Conservation (phyloP, 2,888 invertebrate genomes). For the Drosophila anomelani region DNA sequence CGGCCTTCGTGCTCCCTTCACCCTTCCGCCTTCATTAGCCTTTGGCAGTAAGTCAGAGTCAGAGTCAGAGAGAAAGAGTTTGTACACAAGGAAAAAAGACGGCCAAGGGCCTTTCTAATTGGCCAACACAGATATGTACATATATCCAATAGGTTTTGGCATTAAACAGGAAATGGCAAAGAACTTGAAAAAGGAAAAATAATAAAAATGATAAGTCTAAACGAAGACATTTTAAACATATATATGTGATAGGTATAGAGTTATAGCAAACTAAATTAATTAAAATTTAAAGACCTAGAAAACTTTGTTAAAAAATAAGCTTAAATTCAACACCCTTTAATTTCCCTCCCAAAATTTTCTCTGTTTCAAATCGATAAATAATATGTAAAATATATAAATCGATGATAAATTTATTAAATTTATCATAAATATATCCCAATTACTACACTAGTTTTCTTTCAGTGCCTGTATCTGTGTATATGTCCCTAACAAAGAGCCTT, state of each 20-base stretch:
- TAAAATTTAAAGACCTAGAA: too few species aligned
- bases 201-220: too few species aligned
- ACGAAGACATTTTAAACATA: too few species aligned
- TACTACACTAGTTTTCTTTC: not conserved
- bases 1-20: not conserved
- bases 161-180: not conserved
- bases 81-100: not conserved
- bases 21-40: constrained; percentile 71
- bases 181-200: too few species aligned
- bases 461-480: constrained; percentile 38
- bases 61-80: constrained; percentile 3
- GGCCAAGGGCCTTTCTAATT: not conserved
- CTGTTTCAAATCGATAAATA: too few species aligned
- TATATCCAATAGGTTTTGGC: not conserved
- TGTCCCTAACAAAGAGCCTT: constrained; percentile 61
- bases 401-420: too few species aligned
- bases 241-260: too few species aligned
- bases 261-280: not conserved
- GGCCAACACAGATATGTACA: not conserved
- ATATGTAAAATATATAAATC: too few species aligned
- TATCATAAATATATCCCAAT: not conserved
- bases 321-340: too few species aligned
- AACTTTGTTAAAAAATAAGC: too few species aligned
- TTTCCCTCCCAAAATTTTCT: too few species aligned
- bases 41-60: constrained; percentile 74